Percentiles rank a stretch among this genome's conserved stretches.
These are phyloP conservation scores for Bombycilla garrulus DNA, from an alignment of 2,113 vertebrate genomes.

Conservation along the genomic window DNA sequence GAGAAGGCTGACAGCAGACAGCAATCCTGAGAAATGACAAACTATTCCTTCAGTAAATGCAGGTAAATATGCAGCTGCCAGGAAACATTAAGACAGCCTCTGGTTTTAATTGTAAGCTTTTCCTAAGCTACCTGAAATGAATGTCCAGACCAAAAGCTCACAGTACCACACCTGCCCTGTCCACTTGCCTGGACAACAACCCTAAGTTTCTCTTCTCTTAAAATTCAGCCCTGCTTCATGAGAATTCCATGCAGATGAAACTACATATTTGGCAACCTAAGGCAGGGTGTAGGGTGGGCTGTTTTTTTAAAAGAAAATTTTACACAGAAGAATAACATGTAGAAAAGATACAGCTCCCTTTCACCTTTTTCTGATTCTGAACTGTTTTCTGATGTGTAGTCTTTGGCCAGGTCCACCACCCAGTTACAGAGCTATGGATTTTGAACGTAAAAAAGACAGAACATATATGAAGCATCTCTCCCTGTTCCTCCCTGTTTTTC, in stretches of 20 bases:
- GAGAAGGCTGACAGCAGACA: neutral
- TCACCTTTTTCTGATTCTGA: neutral
- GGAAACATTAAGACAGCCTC: neutral
- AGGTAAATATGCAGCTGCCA: neutral
- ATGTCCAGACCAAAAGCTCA: neutral
- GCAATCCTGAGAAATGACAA: neutral
- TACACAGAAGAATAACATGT: neutral
- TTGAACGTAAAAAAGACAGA: neutral
- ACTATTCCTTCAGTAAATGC: neutral
- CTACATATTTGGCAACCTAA: neutral
- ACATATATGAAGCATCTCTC: neutral
- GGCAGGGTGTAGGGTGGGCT: neutral
- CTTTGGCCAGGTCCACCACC: neutral
- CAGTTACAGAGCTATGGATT: neutral
- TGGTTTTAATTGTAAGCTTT: neutral
- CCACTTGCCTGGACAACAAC: neutral
- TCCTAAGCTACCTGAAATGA: neutral
- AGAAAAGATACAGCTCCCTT: neutral
- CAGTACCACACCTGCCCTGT: neutral
- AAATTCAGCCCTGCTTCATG: neutral
- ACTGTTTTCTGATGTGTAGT: neutral
- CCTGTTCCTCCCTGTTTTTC: neutral
- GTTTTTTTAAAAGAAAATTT: neutral
- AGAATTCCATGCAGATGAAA: neutral
- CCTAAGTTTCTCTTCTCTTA: neutral